These are phyloP conservation scores for Melinaea menophilus DNA, from an alignment of 2,888 invertebrate genomes.

Conservation along the genomic window DNA sequence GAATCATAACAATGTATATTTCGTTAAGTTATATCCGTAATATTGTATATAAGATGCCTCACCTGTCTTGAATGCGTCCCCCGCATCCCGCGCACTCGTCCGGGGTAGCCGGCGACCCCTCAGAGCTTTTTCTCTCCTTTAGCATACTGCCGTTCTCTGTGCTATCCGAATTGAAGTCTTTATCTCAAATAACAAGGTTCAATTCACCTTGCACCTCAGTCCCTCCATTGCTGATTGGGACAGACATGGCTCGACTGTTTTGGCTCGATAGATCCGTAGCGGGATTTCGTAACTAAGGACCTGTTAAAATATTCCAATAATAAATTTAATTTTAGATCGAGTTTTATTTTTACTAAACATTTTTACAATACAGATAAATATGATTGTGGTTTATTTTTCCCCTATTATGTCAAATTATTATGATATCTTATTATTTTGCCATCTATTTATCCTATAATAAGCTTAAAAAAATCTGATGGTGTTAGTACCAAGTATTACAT, in stretches of 20 bases:
- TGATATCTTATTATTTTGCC: no score
- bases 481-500: no score
- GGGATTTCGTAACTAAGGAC: slow-evolving; percentile 30
- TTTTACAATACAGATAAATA: no score
- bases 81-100: slow-evolving; percentile 81
- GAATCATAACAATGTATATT: no score
- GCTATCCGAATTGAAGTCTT: slow-evolving; percentile 48
- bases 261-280: slow-evolving; percentile 33
- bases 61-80: slow-evolving; percentile 80
- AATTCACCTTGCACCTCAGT: slow-evolving; percentile 40
- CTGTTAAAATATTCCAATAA: slow-evolving; percentile 27
- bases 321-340: background rate
- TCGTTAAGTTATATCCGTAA: background rate
- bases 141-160: slow-evolving; percentile 75
- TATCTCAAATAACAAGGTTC: slow-evolving; percentile 63
- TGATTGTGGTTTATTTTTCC: no score
- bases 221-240: slow-evolving; percentile 39
- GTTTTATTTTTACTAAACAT: no score
- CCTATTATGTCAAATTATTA: no score
- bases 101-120: slow-evolving; percentile 62
- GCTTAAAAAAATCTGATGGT: no score
- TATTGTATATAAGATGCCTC: slow-evolving; percentile 28
- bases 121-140: slow-evolving; percentile 81
- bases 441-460: no score
- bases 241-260: slow-evolving; percentile 48